Conservation (phyloP, 2,888 invertebrate species). For the Gibbula magus region DNA sequence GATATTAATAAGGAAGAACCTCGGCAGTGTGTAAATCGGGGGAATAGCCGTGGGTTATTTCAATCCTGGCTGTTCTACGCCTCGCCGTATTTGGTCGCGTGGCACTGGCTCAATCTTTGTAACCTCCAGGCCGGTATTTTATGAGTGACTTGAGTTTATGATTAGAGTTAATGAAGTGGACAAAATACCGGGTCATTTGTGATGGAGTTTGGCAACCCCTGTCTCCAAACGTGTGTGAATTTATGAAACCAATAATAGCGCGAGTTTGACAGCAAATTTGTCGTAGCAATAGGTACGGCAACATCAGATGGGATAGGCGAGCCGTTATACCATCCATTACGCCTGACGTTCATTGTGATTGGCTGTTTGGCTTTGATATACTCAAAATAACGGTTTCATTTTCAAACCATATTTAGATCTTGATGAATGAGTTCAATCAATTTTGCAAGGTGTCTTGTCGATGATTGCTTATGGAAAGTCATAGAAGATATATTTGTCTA, state of each 20-base stretch:
- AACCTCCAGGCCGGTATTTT: neutral
- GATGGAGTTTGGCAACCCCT: neutral
- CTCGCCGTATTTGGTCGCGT: neutral
- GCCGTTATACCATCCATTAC: too few species aligned
- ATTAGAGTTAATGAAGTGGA: neutral
- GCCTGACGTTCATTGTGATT: too few species aligned
- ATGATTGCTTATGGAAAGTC: too few species aligned
- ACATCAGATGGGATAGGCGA: too few species aligned
- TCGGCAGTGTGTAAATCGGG: neutral
- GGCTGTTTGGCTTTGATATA: too few species aligned
- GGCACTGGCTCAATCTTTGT: neutral
- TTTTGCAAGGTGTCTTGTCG: too few species aligned
- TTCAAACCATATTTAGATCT: too few species aligned
- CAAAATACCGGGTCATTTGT: neutral
- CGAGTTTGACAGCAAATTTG: neutral
- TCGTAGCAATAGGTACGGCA: too few species aligned
- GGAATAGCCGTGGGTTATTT: neutral
- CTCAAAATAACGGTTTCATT: too few species aligned
- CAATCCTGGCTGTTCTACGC: neutral
- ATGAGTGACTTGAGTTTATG: slow-evolving; percentile 1
- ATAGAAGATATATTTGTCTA: too few species aligned
- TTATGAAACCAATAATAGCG: neutral
- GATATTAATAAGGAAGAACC: neutral
- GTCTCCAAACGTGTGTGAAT: neutral
- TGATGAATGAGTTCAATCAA: too few species aligned